Base-by-base conservation (phyloP, 2,888 invertebrate genomes). In the Cataglyphis livida region DNA sequence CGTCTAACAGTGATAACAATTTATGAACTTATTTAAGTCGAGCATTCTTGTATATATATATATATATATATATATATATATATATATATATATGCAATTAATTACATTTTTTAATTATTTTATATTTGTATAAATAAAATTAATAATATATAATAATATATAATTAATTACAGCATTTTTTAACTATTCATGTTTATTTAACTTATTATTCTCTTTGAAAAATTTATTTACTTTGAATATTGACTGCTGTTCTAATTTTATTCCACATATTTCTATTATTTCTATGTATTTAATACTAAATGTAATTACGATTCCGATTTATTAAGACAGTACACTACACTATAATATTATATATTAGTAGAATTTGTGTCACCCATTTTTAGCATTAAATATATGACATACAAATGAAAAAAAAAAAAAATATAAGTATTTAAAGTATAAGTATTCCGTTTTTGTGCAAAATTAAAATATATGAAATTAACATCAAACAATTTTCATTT, bases 21-120 rank as follows among this genome's bases (percentile, higher is more conserved):
- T 89, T 86, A 89, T 88, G 87, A 89, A 88, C 64, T 84, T 18
- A 5, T 48, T 48, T 18, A 66, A 78, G 83, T 82, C 81, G 81
- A 85, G 82, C 85, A 28, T 28, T 28, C 28, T 28, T 28, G 28
- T 28, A 2, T 28, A 2, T 28, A 28, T 28, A 28, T 28, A 54
- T 9, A n/a, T 21, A 28, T 28, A 28, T 25, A 54, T 9, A n/a
- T 21, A 25, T 28, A 25, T 25, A 25, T 28, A 54, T 9, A n/a
- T 21, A 28, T 28, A 28, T 28, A 54, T 9, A n/a, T 21, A 28
- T 28, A 28, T 28, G 28, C 28, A 28, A 28, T 28, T 28, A 28
- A 28, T 28, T 28, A 25, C 25, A 28, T 28, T 28, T 28, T 28
- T 28, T 28, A 28, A 28, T 28, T 28, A 28, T 28, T 28, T 28